These are phyloP conservation scores for Mirza zaza DNA, from an alignment of 2,113 vertebrate genomes.

Conservation along the genomic window DNA sequence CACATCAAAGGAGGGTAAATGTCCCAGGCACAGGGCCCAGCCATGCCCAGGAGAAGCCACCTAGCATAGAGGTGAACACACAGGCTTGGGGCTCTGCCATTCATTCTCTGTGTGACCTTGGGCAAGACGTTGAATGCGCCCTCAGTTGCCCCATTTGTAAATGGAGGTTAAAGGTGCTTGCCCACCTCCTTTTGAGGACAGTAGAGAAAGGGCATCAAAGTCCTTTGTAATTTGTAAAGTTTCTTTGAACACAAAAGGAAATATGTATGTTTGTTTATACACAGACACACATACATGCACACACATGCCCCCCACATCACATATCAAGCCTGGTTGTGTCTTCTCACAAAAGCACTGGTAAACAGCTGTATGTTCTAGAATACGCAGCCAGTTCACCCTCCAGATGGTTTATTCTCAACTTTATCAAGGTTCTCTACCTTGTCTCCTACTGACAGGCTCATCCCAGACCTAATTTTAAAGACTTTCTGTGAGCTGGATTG, in stretches of 20 bases:
- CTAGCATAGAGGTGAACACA: neutral
- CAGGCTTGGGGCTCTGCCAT: neutral
- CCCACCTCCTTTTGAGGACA: neutral
- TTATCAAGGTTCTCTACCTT: no score
- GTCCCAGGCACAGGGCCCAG: neutral
- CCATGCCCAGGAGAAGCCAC: neutral
- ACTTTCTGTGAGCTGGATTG: neutral
- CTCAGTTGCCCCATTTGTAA: neutral
- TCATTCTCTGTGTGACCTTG: neutral
- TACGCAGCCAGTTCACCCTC: no score
- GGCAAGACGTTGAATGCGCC: neutral
- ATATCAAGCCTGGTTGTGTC: no score
- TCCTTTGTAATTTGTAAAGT: neutral
- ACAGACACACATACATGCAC: neutral
- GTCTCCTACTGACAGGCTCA: neutral
- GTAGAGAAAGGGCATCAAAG: neutral
- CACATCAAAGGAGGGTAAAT: no score
- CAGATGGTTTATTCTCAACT: no score
- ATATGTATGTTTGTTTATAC: neutral
- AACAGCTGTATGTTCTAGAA: no score
- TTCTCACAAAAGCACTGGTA: no score
- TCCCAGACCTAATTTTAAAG: neutral
- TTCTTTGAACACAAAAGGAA: neutral
- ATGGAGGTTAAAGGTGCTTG: neutral
- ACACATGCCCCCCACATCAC: neutral